Percentiles rank a stretch among this genome's conserved stretches.
phyloP scores from a whole-genome alignment of 2,888 invertebrate species.

The Drosophila falleni region DNA sequence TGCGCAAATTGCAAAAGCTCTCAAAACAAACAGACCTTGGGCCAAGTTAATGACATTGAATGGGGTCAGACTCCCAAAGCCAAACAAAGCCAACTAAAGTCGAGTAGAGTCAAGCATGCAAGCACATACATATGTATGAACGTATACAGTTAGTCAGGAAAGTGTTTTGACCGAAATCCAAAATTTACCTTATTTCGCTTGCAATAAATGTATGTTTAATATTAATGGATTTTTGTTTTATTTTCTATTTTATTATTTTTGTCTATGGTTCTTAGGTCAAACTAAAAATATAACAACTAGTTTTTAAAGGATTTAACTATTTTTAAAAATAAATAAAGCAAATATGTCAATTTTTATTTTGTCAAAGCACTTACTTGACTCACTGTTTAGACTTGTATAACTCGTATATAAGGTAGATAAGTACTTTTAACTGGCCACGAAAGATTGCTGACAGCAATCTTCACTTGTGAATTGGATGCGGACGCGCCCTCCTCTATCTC shows the following conservation, averaged over 20 bases:
- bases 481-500: constrained; percentile 34
- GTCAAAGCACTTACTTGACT: too few relatives aligned
- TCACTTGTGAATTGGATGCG: constrained; percentile 50
- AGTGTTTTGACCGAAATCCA: too few relatives aligned
- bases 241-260: too few relatives aligned
- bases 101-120: constrained; percentile 24
- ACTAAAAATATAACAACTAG: too few relatives aligned
- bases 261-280: too few relatives aligned
- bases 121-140: constrained; percentile 4
- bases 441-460: constrained; percentile 70
- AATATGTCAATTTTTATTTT: too few relatives aligned
- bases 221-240: too few relatives aligned
- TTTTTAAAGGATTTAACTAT: too few relatives aligned
- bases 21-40: constrained; percentile 75
- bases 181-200: too few relatives aligned
- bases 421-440: constrained; percentile 52
- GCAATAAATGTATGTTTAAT: too few relatives aligned
- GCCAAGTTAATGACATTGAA: constrained; percentile 80
- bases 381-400: neutral
- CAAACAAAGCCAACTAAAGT: constrained; percentile 5
- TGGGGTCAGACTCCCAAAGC: constrained; percentile 65
- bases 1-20: constrained; percentile 66
- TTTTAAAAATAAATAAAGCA: too few relatives aligned
- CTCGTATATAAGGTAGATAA: constrained; percentile 41
- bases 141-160: too few relatives aligned